Evolutionary conservation across 2,797 vertebrate genomes (phyloP).

Genomic region (Phaenicophaeus curvirostris): DNA sequence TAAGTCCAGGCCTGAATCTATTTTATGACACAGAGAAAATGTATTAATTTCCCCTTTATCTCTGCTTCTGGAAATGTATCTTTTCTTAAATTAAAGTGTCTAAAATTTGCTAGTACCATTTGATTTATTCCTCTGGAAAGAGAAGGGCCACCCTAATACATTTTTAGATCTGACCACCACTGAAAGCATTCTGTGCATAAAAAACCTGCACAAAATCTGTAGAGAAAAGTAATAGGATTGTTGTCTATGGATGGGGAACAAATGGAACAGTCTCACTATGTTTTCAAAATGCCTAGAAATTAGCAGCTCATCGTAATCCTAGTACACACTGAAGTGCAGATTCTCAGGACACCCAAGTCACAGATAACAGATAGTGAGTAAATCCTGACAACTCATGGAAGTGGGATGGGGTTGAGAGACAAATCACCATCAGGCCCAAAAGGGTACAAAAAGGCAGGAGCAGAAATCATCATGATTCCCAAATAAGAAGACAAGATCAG

Average conservation of each 20-base stretch:
- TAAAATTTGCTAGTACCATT: background rate
- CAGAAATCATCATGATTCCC: background rate
- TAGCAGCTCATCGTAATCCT: background rate
- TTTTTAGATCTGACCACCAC: background rate
- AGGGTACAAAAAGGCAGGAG: background rate
- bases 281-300: background rate
- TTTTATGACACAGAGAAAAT: slow-evolving; percentile 23
- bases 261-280: background rate
- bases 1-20: slow-evolving; percentile 8
- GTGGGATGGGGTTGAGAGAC: no score
- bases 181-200: background rate
- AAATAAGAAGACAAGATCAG: background rate
- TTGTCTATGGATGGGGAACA: background rate
- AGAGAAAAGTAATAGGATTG: background rate
- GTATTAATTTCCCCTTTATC: slow-evolving; percentile 20
- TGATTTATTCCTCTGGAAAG: slow-evolving; percentile 33
- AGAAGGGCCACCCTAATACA: background rate
- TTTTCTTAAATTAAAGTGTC: slow-evolving; percentile 49
- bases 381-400: background rate
- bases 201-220: background rate
- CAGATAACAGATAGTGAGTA: background rate
- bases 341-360: background rate
- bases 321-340: background rate
- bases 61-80: slow-evolving; percentile 1
- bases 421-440: background rate